Percentiles rank a stretch among this genome's conserved stretches.
Conservation (phyloP, 1,140 invertebrate genomes). For the Trinorchestia longiramus region DNA sequence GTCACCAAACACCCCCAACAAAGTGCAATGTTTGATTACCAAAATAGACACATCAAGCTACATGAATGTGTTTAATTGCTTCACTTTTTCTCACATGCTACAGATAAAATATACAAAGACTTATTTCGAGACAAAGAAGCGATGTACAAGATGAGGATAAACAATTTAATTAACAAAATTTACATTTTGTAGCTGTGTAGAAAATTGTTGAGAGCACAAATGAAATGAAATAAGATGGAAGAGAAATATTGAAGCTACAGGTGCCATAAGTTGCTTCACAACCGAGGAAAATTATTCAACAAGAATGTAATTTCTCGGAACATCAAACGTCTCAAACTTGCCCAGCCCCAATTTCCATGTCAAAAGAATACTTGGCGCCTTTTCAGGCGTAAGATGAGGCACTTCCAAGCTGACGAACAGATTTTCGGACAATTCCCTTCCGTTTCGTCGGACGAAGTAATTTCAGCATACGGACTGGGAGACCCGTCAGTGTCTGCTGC, state of each 20-base stretch:
- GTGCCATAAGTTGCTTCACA: background rate
- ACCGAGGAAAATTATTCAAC: background rate
- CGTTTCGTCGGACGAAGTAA: background rate
- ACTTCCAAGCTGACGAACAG: background rate
- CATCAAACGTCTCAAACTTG: background rate
- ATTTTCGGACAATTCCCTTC: background rate
- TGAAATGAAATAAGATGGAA: background rate
- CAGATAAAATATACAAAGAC: background rate
- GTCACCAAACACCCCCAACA: background rate
- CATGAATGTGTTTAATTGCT: background rate
- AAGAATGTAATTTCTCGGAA: background rate
- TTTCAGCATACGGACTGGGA: background rate
- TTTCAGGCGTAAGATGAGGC: background rate
- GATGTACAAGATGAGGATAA: background rate
- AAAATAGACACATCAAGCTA: too few relatives aligned
- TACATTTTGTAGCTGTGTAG: background rate
- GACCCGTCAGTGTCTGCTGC: slow-evolving; percentile 15
- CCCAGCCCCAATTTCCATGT: background rate
- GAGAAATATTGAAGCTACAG: background rate
- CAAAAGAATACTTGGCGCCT: background rate
- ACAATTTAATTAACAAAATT: background rate
- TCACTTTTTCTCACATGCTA: background rate
- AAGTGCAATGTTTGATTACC: background rate
- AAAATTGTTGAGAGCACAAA: background rate
- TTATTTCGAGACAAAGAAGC: background rate